phyloP scores from a whole-genome alignment of 2,888 invertebrate genomes.

The Sphinx pinastri region DNA sequence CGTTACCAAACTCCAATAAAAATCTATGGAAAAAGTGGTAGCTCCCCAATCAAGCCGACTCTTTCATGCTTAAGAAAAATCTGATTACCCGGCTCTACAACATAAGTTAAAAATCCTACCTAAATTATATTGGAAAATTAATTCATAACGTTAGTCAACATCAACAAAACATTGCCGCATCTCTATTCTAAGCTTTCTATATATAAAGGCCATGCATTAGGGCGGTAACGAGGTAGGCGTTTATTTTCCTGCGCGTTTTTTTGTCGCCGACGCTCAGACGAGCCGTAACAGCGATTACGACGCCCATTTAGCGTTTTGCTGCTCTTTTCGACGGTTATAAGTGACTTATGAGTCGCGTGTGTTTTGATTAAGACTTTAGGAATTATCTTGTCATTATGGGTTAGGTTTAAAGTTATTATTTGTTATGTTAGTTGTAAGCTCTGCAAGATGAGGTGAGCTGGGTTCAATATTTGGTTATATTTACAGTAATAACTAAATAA shows the following conservation, averaged over 20 bases:
- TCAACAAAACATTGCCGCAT: background rate
- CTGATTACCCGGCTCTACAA: too few relatives aligned
- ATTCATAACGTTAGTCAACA: too few relatives aligned
- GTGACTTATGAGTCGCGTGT: background rate
- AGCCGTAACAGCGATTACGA: conserved; percentile 27
- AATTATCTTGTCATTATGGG: background rate
- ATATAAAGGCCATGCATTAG: conserved; percentile 10
- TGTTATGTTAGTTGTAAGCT: background rate
- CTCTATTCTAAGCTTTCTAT: conserved; percentile 7
- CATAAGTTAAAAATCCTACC: too few relatives aligned
- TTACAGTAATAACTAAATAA: too few relatives aligned
- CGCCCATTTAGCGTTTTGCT: conserved; percentile 21
- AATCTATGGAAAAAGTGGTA: too few relatives aligned
- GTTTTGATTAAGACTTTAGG: background rate
- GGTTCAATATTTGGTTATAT: too few relatives aligned
- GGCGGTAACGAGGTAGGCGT: conserved; percentile 26
- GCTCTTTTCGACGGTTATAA: background rate
- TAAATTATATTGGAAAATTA: too few relatives aligned
- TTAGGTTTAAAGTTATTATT: background rate
- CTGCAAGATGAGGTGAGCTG: too few relatives aligned
- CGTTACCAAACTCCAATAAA: too few relatives aligned
- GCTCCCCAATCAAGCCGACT: too few relatives aligned
- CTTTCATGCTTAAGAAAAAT: too few relatives aligned
- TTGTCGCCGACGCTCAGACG: conserved; percentile 13
- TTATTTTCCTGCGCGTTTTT: conserved; percentile 26